phyloP scores from a whole-genome alignment of 2,888 invertebrate species.

The Aleiodes testaceus region DNA sequence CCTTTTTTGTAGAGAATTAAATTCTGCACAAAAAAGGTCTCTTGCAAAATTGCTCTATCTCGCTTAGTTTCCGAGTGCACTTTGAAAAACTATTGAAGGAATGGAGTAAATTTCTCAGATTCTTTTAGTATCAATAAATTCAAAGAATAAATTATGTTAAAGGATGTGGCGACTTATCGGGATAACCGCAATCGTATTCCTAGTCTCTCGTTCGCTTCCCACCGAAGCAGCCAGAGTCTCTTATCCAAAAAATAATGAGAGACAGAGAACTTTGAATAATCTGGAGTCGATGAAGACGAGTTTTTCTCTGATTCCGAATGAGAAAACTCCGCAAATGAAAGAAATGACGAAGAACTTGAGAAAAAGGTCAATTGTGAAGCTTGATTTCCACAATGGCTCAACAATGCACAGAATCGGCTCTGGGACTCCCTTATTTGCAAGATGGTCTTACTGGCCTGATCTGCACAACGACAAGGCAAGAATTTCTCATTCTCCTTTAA shows the following conservation, averaged over 20 bases:
- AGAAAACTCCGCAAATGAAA: too few relatives aligned
- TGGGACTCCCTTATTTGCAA: neutral
- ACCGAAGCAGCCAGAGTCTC: conserved; percentile 5
- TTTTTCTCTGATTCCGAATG: neutral
- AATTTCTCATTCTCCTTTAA: too few relatives aligned
- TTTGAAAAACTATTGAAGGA: too few relatives aligned
- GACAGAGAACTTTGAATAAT: neutral
- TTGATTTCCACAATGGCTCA: conserved; percentile 30
- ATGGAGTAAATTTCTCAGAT: too few relatives aligned
- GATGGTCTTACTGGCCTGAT: conserved; percentile 38
- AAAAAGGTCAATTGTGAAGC: conserved; percentile 42
- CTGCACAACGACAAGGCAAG: conserved; percentile 27
- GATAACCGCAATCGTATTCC: conserved; percentile 19
- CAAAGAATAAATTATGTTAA: neutral
- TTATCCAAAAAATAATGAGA: conserved; percentile 5
- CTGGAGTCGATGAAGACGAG: conserved; percentile 10
- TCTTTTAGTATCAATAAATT: too few relatives aligned
- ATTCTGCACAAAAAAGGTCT: too few relatives aligned
- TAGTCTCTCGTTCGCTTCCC: neutral
- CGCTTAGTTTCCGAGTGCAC: too few relatives aligned
- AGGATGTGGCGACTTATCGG: conserved; percentile 28
- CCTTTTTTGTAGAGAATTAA: too few relatives aligned
- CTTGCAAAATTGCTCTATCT: too few relatives aligned
- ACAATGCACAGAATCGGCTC: conserved; percentile 36
- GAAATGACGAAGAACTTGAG: conserved; percentile 9